A percentile compares a stretch with the other conserved stretches of the same genome.
Conservation (phyloP, 2,797 vertebrate genomes). For the Propithecus deckenii region DNA sequence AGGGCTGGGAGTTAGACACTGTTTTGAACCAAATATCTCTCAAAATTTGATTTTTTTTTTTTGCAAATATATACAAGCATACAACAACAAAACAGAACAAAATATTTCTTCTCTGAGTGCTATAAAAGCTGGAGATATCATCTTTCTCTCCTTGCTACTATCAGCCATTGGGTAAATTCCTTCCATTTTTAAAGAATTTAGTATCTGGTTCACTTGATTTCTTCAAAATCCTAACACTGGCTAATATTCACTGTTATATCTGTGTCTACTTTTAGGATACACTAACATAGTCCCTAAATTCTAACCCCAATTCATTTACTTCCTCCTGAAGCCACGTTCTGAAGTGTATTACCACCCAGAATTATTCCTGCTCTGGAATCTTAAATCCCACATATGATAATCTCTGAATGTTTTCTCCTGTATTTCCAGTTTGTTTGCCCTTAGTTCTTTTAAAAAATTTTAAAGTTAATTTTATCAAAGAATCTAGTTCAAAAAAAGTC, state of each 20-base stretch:
- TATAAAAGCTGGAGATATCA: background rate
- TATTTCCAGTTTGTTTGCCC: background rate
- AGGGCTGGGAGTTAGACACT: background rate
- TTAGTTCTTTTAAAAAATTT: background rate
- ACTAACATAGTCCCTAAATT: background rate
- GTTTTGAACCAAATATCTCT: background rate
- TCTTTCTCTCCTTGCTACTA: background rate
- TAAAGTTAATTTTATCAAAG: background rate
- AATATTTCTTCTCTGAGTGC: background rate
- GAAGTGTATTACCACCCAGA: background rate
- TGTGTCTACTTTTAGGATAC: background rate
- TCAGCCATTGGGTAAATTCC: background rate
- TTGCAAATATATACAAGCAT: background rate
- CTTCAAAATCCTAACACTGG: background rate
- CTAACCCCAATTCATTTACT: background rate
- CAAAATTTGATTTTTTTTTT: background rate
- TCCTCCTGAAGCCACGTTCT: background rate
- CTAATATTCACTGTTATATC: background rate
- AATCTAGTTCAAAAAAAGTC: background rate
- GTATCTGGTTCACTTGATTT: background rate
- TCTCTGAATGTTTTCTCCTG: background rate
- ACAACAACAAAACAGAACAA: background rate
- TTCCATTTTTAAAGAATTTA: background rate
- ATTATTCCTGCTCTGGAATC: background rate
- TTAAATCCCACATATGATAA: background rate